Base-by-base conservation (phyloP, 1,140 invertebrate genomes). In the Sycobia sp. region DNA sequence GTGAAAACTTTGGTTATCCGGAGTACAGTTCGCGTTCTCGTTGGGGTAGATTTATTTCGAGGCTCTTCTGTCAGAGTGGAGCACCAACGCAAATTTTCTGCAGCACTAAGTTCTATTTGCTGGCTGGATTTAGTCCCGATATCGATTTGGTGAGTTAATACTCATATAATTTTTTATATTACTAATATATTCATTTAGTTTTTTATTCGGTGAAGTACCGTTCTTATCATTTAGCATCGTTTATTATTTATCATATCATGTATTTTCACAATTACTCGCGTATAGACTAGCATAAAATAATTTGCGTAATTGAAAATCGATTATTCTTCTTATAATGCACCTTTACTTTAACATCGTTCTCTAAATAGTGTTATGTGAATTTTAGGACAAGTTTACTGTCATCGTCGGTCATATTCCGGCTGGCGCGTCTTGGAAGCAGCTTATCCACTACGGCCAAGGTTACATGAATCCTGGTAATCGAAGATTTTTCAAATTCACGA, bases 371-470 rank as follows among this genome's bases (percentile, higher is more conserved):
- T 16, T 11, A 23, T 23, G n/a, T 36, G 8, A 16, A 10, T 41
- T 39, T 7, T 62, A 85, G 80, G 88, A 87, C 0, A 85, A 89
- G 72, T 68, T 91, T 1, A 86, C 90, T 0, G 87, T 93, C 0
- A 87, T 94, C 59, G 80, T 90, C 34, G 85, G 86, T 0, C 91
- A 95, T 70, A 83, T 85, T 16, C 93, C 94, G 0, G 88, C 91
- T 7, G 92, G 92, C 14, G 86, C 91, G 1, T 90, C 91, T 0
- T 85, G 86, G 44, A 88, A 89, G 69, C 91, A 94, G 72, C 74
- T 95, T 9, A 80, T 89, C 14, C 90, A 92, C 71, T 91, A 84
- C 69, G 87, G 84, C 0, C 90, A 90, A 69, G 79, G 83, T 9
- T 78, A 83, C 2, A 71, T 82, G 14, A 82, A 78, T 64, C 69